A percentile compares a stretch with the other conserved stretches of the same genome.
Conservation (phyloP, 2,888 invertebrate species). For the Thyatira batis region DNA sequence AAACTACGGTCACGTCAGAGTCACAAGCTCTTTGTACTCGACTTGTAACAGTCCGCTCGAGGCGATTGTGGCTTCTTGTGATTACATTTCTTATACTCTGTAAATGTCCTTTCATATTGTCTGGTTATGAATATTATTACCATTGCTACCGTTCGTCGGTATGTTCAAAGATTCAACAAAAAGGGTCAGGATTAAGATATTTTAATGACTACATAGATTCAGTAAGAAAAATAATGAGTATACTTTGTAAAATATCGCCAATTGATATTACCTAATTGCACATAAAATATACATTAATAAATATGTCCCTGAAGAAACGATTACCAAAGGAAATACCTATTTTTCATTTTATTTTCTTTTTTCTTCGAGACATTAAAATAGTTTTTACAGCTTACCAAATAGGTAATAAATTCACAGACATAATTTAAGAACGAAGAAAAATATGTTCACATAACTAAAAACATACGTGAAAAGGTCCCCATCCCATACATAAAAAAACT, state of each 20-base stretch:
- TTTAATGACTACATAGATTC: no score
- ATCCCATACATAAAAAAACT: neutral
- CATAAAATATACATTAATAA: neutral
- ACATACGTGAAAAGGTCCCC: neutral
- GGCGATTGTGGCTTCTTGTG: neutral
- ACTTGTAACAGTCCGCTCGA: neutral
- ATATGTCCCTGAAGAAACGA: no score
- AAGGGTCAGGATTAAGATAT: no score
- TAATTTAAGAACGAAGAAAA: neutral
- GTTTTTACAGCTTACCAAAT: no score
- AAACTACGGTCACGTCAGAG: neutral
- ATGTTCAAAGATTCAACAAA: neutral
- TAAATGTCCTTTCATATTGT: neutral
- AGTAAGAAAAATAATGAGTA: no score
- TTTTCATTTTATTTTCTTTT: no score
- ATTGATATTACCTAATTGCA: neutral
- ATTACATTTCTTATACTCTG: neutral
- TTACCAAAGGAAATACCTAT: no score
- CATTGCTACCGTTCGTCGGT: neutral
- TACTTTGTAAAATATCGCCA: no score
- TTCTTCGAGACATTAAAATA: no score
- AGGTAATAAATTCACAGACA: no score
- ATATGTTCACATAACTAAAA: neutral
- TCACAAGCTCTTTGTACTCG: neutral
- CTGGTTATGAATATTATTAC: no score